These are phyloP conservation scores for Ennomos quercinarius DNA, from an alignment of 2,888 invertebrate genomes.

Conservation along the genomic window DNA sequence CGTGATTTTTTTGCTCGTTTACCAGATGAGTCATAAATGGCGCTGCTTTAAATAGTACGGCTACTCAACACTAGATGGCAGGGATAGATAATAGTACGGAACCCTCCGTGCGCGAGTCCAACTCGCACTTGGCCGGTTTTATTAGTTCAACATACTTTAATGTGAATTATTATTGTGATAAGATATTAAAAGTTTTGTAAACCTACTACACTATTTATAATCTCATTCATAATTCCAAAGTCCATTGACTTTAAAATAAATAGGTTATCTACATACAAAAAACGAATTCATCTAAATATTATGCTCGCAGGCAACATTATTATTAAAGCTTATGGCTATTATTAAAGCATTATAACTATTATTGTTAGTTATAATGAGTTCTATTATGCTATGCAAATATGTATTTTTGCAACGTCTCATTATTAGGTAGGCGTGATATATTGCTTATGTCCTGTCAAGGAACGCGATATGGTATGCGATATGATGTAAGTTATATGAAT, in stretches of 20 bases:
- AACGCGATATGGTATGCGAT: conserved; percentile 37
- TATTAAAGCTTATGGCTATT: conserved; percentile 15
- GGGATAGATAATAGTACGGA: no score
- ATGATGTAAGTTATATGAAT: conserved; percentile 43
- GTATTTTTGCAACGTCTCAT: conserved; percentile 61
- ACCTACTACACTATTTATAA: background rate
- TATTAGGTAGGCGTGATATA: conserved; percentile 56
- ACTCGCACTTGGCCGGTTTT: no score
- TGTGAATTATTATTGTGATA: no score
- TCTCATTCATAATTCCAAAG: conserved; percentile 21
- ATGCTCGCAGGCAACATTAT: conserved; percentile 14
- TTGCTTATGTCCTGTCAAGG: conserved; percentile 49
- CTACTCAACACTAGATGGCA: no score
- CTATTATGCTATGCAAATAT: conserved; percentile 60
- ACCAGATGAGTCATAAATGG: no score
- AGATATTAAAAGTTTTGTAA: no score
- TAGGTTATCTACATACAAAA: conserved; percentile 6
- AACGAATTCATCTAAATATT: conserved; percentile 18
- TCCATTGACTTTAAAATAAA: conserved; percentile 19
- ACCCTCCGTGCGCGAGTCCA: no score
- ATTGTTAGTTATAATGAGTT: conserved; percentile 28
- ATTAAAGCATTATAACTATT: conserved; percentile 18
- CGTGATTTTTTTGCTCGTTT: no score
- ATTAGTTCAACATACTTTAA: no score
- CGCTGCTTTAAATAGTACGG: no score